A percentile compares a stretch with the other conserved stretches of the same genome.
Evolutionary conservation across 2,888 invertebrate genomes (phyloP).

Genomic region (Ochlodes sylvanus): DNA sequence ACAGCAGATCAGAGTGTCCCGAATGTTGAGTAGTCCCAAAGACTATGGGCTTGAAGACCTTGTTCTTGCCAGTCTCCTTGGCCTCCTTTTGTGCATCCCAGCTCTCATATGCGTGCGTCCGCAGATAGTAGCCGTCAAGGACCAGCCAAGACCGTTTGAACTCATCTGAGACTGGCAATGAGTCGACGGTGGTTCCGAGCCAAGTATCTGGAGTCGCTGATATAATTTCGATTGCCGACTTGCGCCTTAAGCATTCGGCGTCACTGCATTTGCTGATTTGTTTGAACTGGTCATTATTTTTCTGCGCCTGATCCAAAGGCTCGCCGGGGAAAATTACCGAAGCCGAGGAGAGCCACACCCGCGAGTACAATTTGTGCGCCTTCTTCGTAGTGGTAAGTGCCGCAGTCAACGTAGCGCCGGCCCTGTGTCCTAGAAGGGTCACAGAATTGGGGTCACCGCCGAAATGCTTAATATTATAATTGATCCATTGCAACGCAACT

Average conservation of each 20-base stretch:
- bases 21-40: constrained; percentile 91
- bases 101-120: constrained; percentile 87
- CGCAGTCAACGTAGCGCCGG: constrained; percentile 93
- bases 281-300: constrained; percentile 86
- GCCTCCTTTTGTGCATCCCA: constrained; percentile 83
- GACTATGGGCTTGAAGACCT: constrained; percentile 82
- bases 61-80: constrained; percentile 71
- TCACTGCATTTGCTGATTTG: constrained; percentile 83
- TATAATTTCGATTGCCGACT: constrained; percentile 85
- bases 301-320: constrained; percentile 85
- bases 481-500: constrained; percentile 91
- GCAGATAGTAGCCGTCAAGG: constrained; percentile 89
- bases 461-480: constrained; percentile 92
- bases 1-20: constrained; percentile 86
- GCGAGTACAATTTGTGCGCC: constrained; percentile 88
- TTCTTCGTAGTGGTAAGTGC: constrained; percentile 87
- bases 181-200: constrained; percentile 86
- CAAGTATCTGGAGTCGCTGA: constrained; percentile 90
- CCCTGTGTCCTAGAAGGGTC: constrained; percentile 93
- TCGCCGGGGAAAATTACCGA: constrained; percentile 90
- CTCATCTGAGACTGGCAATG: constrained; percentile 86
- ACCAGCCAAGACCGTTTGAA: constrained; percentile 90
- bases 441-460: constrained; percentile 92
- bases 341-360: constrained; percentile 92
- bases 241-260: constrained; percentile 83